Percentiles rank a stretch among this genome's conserved stretches.
phyloP scores from a whole-genome alignment of 1,140 invertebrate species.

The Orussus abietinus region DNA sequence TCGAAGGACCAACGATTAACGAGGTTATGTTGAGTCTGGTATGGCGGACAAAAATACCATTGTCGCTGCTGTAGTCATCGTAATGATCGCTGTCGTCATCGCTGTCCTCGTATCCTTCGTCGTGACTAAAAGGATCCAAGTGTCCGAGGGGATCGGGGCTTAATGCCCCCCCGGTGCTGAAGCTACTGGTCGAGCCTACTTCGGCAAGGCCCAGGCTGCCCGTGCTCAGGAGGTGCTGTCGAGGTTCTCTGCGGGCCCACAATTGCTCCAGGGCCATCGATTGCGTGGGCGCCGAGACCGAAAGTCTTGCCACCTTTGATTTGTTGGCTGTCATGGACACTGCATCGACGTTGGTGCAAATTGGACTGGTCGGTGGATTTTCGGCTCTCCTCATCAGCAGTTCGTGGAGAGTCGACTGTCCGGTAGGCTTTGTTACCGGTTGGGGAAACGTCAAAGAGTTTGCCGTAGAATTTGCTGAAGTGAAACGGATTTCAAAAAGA shows the following conservation, averaged over 20 bases:
- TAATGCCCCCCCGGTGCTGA: constrained; percentile 76
- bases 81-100: constrained; percentile 82
- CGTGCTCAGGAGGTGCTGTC: constrained; percentile 82
- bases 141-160: constrained; percentile 67
- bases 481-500: background rate
- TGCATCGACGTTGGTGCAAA: constrained; percentile 40
- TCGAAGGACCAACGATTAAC: too few relatives aligned
- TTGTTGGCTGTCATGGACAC: constrained; percentile 44
- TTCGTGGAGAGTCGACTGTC: constrained; percentile 61
- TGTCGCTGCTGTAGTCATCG: constrained; percentile 80
- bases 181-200: constrained; percentile 80
- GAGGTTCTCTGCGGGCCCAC: constrained; percentile 78
- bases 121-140: constrained; percentile 74
- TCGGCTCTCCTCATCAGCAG: constrained; percentile 61
- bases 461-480: constrained; percentile 45
- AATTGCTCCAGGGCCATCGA: constrained; percentile 72
- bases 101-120: constrained; percentile 68
- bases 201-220: constrained; percentile 70
- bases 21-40: too few relatives aligned
- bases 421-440: constrained; percentile 28
- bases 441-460: constrained; percentile 49
- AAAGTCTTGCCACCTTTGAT: constrained; percentile 62
- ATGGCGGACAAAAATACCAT: constrained; percentile 60
- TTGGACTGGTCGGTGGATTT: constrained; percentile 47
- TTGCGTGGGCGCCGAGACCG: constrained; percentile 79